Evolutionary conservation across 1,140 invertebrate species (phyloP), one percentile per base, ranked within the genome.

Genomic region (Bombus confusus): DNA sequence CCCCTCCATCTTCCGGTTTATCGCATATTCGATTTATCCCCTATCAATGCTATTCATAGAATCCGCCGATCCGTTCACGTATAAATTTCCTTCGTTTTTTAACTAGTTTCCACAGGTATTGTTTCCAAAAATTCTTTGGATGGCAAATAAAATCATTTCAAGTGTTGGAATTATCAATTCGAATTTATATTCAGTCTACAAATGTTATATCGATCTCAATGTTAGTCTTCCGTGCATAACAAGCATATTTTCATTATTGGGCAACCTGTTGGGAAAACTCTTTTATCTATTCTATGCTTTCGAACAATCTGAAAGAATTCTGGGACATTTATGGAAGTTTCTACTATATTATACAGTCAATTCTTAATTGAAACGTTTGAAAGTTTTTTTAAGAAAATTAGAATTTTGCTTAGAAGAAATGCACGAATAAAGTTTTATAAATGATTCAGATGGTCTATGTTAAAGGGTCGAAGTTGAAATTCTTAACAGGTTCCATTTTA

Each of bases 21-120:
- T 64, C 39, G 52, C 39, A 76, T 76, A 68, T 47, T 74, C 52
- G 47, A 83, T 75, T 76, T 47, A n/a, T 68, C 15, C 15, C 15
- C 1, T 9, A 15, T 8, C 31, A 34, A n/a, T 8, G 3, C 2
- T 15, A 31, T n/a, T 62, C n/a, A 15, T 72, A 10, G 15, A 31
- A 82, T 47, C 18, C n/a, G 12, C 15, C 25, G 5, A 62, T 43
- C n/a, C 5, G 1, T 72, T 52, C 64, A 47, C 22, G 5, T n/a
- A 39, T 37, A 39, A 41, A 64, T 64, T 6, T 12, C 3, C 12
- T 77, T n/a, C 1, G 13, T 72, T n/a, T 15, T n/a, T 43, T 4
- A 43, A 31, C n/a, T 68, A 43, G n/a, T 6, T n/a, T 6, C 5
- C 28, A 12, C 12, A 2, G 28, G 10, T 28, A 43, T 2, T 25